phyloP scores from a whole-genome alignment of 1,140 invertebrate genomes.

The Lethrus apterus region DNA sequence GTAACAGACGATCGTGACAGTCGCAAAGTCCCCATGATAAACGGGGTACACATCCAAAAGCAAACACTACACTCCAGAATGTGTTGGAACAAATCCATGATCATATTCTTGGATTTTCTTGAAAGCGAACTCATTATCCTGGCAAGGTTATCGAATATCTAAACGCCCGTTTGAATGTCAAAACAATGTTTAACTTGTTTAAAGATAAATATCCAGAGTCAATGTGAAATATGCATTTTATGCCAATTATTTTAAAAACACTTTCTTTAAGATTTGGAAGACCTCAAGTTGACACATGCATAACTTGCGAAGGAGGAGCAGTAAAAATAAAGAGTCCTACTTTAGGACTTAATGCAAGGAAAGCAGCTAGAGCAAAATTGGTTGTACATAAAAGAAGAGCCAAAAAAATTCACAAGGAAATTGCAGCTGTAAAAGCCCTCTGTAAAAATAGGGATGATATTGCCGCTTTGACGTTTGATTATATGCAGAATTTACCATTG shows the following conservation, averaged over 20 bases:
- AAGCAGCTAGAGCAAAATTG: constrained; percentile 10
- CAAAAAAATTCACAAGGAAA: constrained; percentile 28
- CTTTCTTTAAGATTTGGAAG: constrained; percentile 14
- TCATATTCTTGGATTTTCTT: constrained; percentile 13
- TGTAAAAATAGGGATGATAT: constrained; percentile 19
- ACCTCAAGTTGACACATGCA: constrained; percentile 15
- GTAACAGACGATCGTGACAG: no score
- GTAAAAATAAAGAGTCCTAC: constrained; percentile 18
- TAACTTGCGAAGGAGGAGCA: constrained; percentile 13
- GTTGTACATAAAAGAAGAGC: constrained; percentile 16
- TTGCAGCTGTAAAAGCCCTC: constrained; percentile 17
- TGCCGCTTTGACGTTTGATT: constrained; percentile 32
- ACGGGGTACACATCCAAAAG: not conserved
- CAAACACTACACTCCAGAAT: not conserved
- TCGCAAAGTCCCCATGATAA: not conserved
- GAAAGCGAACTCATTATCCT: constrained; percentile 14
- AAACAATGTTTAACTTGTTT: constrained; percentile 15
- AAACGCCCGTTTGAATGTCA: constrained; percentile 13
- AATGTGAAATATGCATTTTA: no score
- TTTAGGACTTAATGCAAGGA: constrained; percentile 10
- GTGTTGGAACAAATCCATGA: not conserved
- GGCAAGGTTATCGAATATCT: constrained; percentile 11
- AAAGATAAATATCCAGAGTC: constrained; percentile 8
- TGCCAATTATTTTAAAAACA: constrained; percentile 14
- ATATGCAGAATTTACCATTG: constrained; percentile 35